These are phyloP conservation scores for Ophiodon elongatus DNA, from an alignment of 2,113 vertebrate species.

Conservation along the genomic window DNA sequence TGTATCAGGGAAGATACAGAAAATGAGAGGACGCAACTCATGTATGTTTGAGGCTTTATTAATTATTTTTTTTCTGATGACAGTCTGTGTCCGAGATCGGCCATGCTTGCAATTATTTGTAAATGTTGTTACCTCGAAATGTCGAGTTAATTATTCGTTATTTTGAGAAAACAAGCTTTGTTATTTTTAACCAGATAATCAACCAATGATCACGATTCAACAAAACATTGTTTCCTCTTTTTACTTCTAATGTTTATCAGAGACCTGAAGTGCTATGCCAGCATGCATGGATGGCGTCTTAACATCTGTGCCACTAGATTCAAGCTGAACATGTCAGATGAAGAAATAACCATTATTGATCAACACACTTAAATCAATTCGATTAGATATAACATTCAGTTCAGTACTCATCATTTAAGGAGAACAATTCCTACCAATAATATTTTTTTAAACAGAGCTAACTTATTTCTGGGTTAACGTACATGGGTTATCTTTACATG, in stretches of 20 bases:
- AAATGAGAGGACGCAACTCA: background rate
- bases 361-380: background rate
- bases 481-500: background rate
- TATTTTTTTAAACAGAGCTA: background rate
- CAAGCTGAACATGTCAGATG: background rate
- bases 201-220: no score
- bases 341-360: background rate
- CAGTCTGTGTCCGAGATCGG: no score
- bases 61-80: constrained; percentile 8
- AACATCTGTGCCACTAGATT: background rate
- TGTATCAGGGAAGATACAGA: background rate
- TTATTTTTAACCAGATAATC: no score
- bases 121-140: no score
- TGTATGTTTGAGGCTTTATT: background rate
- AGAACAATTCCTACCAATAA: background rate
- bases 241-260: background rate
- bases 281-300: background rate
- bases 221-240: no score
- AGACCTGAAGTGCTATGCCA: background rate
- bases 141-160: no score
- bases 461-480: background rate
- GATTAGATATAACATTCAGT: background rate
- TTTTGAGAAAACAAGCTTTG: no score
- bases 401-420: background rate
- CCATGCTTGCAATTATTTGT: no score